phyloP scores from a whole-genome alignment of 2,797 vertebrate species.

The Dermochelys coriacea region DNA sequence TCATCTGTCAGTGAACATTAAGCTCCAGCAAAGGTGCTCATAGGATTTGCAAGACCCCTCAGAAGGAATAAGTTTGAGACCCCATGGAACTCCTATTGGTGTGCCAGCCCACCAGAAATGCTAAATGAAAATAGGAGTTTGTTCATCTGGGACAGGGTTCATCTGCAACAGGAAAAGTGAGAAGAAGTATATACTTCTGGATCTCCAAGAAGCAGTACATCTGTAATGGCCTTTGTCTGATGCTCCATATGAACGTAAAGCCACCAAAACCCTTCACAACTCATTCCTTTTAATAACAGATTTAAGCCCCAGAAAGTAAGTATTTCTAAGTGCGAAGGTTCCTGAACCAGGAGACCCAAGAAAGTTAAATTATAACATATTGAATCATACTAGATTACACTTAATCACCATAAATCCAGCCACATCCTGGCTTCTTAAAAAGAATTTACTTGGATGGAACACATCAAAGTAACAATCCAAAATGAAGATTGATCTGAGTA shows the following conservation, averaged over 20 bases:
- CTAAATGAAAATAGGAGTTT: neutral
- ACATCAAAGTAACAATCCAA: slow-evolving; percentile 56
- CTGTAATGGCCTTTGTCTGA: neutral
- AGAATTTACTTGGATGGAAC: slow-evolving; percentile 65
- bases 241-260: neutral
- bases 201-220: neutral
- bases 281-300: neutral
- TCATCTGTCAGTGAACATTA: neutral
- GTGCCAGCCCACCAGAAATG: neutral
- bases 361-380: slow-evolving; percentile 46
- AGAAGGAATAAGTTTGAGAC: neutral
- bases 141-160: neutral
- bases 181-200: neutral
- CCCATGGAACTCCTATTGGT: neutral
- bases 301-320: neutral
- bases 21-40: neutral
- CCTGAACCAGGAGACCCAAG: slow-evolving; percentile 3
- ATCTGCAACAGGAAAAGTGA: neutral
- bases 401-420: slow-evolving; percentile 58
- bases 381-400: slow-evolving; percentile 58
- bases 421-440: slow-evolving; percentile 48
- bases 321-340: neutral
- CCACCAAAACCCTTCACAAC: neutral
- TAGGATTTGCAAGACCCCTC: neutral
- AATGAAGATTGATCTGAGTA: slow-evolving; percentile 63